These are phyloP conservation scores for Istiophorus platypterus DNA, from an alignment of 2,113 vertebrate genomes.

Conservation along the genomic window DNA sequence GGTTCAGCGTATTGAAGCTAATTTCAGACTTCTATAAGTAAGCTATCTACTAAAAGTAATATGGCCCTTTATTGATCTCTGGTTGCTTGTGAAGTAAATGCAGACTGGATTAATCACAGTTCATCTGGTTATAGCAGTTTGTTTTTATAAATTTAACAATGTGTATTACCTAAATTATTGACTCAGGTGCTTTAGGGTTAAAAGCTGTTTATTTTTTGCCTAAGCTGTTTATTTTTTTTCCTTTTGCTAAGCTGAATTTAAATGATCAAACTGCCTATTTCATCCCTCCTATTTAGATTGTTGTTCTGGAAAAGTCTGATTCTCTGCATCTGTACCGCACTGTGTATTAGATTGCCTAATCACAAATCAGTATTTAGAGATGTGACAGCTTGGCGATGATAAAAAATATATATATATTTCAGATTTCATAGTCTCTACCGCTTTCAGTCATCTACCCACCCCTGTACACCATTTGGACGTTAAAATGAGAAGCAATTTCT, in stretches of 20 bases:
- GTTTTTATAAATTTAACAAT: constrained; percentile 35
- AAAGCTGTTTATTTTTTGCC: constrained; percentile 26
- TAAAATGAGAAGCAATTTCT: constrained; percentile 39
- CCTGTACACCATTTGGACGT: constrained; percentile 57
- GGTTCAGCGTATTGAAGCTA: background rate
- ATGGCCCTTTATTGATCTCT: constrained; percentile 29
- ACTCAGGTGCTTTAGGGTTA: constrained; percentile 20
- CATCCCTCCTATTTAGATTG: constrained; percentile 38
- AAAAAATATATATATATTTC: constrained; percentile 23
- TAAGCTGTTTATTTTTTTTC: constrained; percentile 31
- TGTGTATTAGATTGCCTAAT: constrained; percentile 33
- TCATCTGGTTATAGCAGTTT: constrained; percentile 41
- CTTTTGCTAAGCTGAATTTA: constrained; percentile 27
- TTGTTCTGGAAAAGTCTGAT: constrained; percentile 43
- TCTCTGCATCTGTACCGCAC: constrained; percentile 38
- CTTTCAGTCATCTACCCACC: constrained; percentile 42
- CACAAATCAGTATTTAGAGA: constrained; percentile 61
- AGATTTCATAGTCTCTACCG: constrained; percentile 27
- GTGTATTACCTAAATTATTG: constrained; percentile 39
- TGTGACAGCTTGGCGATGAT: constrained; percentile 50
- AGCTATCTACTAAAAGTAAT: constrained; percentile 32
- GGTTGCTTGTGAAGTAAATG: constrained; percentile 31
- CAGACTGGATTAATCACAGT: constrained; percentile 24
- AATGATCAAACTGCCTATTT: constrained; percentile 63
- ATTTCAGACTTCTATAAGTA: background rate